A percentile compares a stretch with the other conserved stretches of the same genome.
phyloP scores from a whole-genome alignment of 2,888 invertebrate species.

The Monochamus alternatus region DNA sequence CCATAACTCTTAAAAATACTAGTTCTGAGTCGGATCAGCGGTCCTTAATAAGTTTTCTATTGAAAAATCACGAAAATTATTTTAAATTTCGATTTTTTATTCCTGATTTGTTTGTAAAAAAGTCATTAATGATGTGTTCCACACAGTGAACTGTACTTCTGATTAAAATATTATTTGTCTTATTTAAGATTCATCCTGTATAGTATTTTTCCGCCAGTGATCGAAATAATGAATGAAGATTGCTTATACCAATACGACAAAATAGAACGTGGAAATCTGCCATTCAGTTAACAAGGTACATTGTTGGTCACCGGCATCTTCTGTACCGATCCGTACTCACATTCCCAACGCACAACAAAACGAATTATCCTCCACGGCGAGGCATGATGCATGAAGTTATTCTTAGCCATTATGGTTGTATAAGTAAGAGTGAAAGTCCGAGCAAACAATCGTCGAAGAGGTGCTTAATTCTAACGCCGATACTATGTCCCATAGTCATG shows the following conservation, averaged over 20 bases:
- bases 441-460: conserved; percentile 24
- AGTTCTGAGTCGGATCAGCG: no score
- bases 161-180: no score
- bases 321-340: background rate
- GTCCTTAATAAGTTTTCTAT: no score
- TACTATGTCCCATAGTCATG: conserved; percentile 18
- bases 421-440: conserved; percentile 37
- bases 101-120: no score
- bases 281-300: conserved; percentile 2
- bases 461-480: conserved; percentile 18
- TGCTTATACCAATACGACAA: background rate
- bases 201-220: no score
- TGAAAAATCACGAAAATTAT: no score
- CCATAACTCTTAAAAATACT: no score
- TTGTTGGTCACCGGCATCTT: background rate
- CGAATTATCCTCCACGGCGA: conserved; percentile 20
- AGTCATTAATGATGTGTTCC: no score
- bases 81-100: no score
- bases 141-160: no score
- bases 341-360: background rate
- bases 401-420: conserved; percentile 37
- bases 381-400: conserved; percentile 36
- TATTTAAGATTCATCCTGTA: no score
- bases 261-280: background rate
- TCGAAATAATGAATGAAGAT: no score